phyloP scores from a whole-genome alignment of 2,888 invertebrate genomes.

The Ophion obscuratus region DNA sequence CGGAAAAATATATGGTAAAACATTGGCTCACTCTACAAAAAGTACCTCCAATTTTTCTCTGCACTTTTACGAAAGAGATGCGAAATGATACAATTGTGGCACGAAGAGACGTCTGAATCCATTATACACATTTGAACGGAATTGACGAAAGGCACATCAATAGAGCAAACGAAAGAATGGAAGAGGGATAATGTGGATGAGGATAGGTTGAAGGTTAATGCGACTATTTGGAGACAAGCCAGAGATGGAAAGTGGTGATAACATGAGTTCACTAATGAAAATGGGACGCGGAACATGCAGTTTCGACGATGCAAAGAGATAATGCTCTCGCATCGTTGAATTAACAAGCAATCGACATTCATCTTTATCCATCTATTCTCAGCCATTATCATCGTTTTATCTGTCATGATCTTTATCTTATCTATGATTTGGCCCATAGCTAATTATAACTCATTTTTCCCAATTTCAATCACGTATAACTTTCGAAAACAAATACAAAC shows the following conservation, averaged over 20 bases:
- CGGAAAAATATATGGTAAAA: background rate
- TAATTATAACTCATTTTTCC: too few species aligned
- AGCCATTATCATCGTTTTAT: slow-evolving; percentile 3
- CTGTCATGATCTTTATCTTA: background rate
- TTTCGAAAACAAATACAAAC: too few species aligned
- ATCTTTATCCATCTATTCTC: background rate
- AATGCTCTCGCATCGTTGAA: background rate
- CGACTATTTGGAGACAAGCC: slow-evolving; percentile 60
- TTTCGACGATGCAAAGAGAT: slow-evolving; percentile 32
- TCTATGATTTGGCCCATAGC: background rate
- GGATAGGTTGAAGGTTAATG: slow-evolving; percentile 48
- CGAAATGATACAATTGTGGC: slow-evolving; percentile 5
- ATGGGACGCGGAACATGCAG: slow-evolving; percentile 48
- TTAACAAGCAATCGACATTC: background rate
- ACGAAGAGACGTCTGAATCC: background rate
- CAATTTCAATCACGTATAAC: too few species aligned
- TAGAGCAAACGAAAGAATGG: background rate
- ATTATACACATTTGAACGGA: background rate
- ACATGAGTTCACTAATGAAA: slow-evolving; percentile 57
- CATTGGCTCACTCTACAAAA: background rate
- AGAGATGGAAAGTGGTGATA: slow-evolving; percentile 53
- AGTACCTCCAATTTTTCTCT: too few species aligned
- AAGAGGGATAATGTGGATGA: background rate
- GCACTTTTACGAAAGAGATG: background rate
- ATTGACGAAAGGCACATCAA: background rate